Evolutionary conservation across 2,888 invertebrate genomes (phyloP), one percentile per base, ranked within the genome.

Genomic region (Nematopogon swammerdamellus): DNA sequence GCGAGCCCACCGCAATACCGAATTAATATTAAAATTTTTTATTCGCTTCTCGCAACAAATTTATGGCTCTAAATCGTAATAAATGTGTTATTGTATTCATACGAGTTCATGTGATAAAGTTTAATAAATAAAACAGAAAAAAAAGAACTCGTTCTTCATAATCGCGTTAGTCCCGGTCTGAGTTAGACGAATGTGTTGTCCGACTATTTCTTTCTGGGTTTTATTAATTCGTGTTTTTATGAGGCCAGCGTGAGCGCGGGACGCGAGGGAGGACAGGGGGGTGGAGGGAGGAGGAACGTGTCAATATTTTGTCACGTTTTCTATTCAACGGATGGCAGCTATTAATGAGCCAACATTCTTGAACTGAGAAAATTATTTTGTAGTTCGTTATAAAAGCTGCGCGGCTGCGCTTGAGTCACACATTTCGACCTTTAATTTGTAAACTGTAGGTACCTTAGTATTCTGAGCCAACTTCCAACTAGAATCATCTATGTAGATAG

Each of bases 281-380:
- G n/a, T n/a, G n/a, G n/a, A n/a, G n/a, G n/a, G n/a, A n/a, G n/a
- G n/a, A n/a, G 11, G 43, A 53, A 65, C 68, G 65, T 72, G 74
- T 79, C 77, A 77, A 79, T 79, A 76, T 75, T 76, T 70, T 79
- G 77, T 79, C 79, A 79, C 76, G 75, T 75, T 67, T 68, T 63
- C 63, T 70, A 71, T 73, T 72, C 64, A 57, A 59, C 57, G 61
- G 44, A 51, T 60, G 77, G 75, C 77, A 64, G 68, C 57, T 64
- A 79, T 69, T 72, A 77, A 79, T 76, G 36, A 14, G 8, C 3
- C 8, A 14, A 36, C 36, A 36, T 36, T 36, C 36, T 36, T 14
- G 3, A 36, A 14, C 6, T 36, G n/a, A 25, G 25, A 25, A 25
- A 25, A 25, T 25, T 6, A 25, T 25, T 25, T 25, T 25, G 25